These are phyloP conservation scores for Spea hammondii DNA, from an alignment of 2,797 vertebrate genomes.

Conservation along the genomic window DNA sequence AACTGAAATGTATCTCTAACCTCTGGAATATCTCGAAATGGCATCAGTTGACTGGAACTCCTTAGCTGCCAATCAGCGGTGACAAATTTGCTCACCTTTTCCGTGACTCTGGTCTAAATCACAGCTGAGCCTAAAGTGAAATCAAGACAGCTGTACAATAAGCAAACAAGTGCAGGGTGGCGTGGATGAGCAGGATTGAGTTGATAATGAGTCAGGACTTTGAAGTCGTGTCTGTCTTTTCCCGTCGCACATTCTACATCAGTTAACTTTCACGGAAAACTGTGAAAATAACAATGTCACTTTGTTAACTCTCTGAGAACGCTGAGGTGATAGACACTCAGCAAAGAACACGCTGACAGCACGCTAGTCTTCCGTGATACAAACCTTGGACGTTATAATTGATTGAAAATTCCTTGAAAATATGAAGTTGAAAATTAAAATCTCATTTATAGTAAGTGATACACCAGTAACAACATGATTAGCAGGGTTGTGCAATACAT, in stretches of 20 bases:
- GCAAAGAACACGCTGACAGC: too few relatives aligned
- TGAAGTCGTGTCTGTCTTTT: constrained; percentile 11
- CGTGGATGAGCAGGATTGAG: background rate
- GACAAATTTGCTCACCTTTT: constrained; percentile 34
- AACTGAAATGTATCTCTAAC: background rate
- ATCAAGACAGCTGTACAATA: constrained; percentile 35
- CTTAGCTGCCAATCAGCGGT: constrained; percentile 23
- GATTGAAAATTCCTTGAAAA: too few relatives aligned
- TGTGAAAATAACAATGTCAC: background rate
- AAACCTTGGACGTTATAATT: too few relatives aligned
- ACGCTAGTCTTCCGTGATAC: too few relatives aligned
- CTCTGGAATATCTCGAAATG: background rate
- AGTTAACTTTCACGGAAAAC: background rate
- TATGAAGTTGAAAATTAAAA: too few relatives aligned
- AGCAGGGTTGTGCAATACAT: too few relatives aligned
- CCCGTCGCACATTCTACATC: background rate
- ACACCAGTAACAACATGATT: too few relatives aligned
- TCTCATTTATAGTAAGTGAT: too few relatives aligned
- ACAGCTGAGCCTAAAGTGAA: constrained; percentile 3
- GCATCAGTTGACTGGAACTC: constrained; percentile 15
- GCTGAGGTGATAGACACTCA: too few relatives aligned
- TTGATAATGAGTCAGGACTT: constrained; percentile 22
- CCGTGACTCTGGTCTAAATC: constrained; percentile 1
- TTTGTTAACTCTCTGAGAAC: background rate
- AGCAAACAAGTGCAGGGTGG: constrained; percentile 4